Percentiles rank a stretch among this genome's conserved stretches.
These are phyloP conservation scores for Anoplius nigerrimus DNA, from an alignment of 2,888 invertebrate genomes.

Conservation along the genomic window DNA sequence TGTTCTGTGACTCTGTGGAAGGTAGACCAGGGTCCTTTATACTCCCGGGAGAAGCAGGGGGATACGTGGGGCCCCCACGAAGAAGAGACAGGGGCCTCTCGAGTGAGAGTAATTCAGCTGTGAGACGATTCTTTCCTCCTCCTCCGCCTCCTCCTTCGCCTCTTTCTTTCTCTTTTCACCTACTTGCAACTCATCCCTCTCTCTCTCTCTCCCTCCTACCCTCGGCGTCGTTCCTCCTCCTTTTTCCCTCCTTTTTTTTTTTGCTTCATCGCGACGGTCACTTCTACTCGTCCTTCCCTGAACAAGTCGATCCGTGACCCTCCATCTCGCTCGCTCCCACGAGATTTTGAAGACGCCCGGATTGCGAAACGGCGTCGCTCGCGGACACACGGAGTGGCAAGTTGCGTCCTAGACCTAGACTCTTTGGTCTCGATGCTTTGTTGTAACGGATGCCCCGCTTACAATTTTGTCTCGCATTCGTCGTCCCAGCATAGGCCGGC, in stretches of 20 bases:
- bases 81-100: constrained; percentile 69
- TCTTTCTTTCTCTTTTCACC: constrained; percentile 26
- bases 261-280: not conserved
- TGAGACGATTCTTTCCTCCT: constrained; percentile 60
- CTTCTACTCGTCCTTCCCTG: not conserved
- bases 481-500: not conserved
- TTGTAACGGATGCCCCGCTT: constrained; percentile 6
- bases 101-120: constrained; percentile 72
- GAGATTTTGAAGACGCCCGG: constrained; percentile 43
- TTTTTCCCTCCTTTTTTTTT: not conserved
- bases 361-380: constrained; percentile 45
- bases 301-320: constrained; percentile 15
- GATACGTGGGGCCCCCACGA: constrained; percentile 61
- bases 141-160: constrained; percentile 5
- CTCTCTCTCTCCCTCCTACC: constrained; percentile 45
- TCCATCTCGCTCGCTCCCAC: constrained; percentile 16
- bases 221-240: too few relatives aligned
- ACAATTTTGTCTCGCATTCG: constrained; percentile 27
- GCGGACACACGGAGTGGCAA: constrained; percentile 20
- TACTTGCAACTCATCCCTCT: constrained; percentile 46
- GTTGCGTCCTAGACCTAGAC: constrained; percentile 64
- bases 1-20: constrained; percentile 73
- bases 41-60: constrained; percentile 67
- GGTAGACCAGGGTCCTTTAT: constrained; percentile 73
- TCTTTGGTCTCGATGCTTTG: constrained; percentile 23